Percentiles rank a stretch among this genome's conserved stretches.
Conservation (phyloP, 2,888 invertebrate genomes). For the Trypoxylon attenuatum region DNA sequence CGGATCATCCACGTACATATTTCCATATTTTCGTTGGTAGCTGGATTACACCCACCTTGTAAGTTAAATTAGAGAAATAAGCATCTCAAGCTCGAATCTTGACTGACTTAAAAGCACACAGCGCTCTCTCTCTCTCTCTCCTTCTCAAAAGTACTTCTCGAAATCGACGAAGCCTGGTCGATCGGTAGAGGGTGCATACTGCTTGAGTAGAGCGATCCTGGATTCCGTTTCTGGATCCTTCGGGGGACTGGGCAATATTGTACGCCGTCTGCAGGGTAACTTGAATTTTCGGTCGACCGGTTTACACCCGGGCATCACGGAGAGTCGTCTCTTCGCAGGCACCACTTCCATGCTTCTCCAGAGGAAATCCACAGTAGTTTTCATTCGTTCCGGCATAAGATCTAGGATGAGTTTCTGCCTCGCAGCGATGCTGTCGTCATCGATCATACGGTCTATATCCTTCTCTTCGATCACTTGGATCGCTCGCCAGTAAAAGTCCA, state of each 20-base stretch:
- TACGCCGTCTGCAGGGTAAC: conserved; percentile 51
- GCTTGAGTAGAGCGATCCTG: conserved; percentile 46
- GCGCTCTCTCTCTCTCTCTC: not conserved
- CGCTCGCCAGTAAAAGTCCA: conserved; percentile 65
- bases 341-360: conserved; percentile 75
- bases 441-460: conserved; percentile 69
- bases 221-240: conserved; percentile 51
- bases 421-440: conserved; percentile 68
- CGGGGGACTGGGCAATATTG: conserved; percentile 49
- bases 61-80: too few relatives aligned
- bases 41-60: too few relatives aligned
- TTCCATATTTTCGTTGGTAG: too few relatives aligned
- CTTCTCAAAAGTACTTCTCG: conserved; percentile 54
- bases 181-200: conserved; percentile 47
- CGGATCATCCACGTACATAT: too few relatives aligned
- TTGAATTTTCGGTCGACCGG: conserved; percentile 56
- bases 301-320: conserved; percentile 75
- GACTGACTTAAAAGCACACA: too few relatives aligned
- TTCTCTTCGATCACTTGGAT: conserved; percentile 69
- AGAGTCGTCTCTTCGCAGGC: conserved; percentile 73
- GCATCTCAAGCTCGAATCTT: too few relatives aligned
- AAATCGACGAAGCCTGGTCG: conserved; percentile 62
- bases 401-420: conserved; percentile 74
- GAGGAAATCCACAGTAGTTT: conserved; percentile 72
- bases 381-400: conserved; percentile 73